Percentiles rank a stretch among this genome's conserved stretches.
Evolutionary conservation across 2,888 invertebrate genomes (phyloP).

Genomic region (Lepidochrysops patricia): DNA sequence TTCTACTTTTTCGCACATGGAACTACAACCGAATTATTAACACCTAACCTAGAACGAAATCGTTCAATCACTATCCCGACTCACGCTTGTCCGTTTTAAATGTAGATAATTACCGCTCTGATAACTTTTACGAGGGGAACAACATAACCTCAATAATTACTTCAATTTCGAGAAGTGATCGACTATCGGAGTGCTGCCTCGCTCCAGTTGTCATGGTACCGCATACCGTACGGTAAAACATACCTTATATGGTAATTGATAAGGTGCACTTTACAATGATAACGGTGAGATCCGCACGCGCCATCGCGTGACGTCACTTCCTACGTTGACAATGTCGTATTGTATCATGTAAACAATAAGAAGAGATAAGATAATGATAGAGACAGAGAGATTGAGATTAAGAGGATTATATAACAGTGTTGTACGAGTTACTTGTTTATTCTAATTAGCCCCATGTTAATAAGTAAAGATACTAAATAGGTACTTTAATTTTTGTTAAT

Average conservation of each 20-base stretch:
- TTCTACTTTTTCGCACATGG: not conserved
- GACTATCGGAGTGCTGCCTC: constrained; percentile 15
- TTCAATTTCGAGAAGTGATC: not conserved
- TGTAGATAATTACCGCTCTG: not conserved
- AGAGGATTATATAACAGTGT: too few species aligned
- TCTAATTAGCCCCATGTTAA: too few species aligned
- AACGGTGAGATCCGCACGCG: not conserved
- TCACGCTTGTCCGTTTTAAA: too few species aligned
- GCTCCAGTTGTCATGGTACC: constrained; percentile 33
- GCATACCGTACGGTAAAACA: not conserved
- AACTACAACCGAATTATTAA: not conserved
- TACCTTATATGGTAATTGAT: not conserved
- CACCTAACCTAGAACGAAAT: not conserved
- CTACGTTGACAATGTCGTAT: not conserved
- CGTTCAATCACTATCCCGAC: too few species aligned
- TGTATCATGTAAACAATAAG: not conserved
- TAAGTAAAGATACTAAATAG: too few species aligned
- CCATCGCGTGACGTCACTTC: constrained; percentile 2
- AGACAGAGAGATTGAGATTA: not conserved
- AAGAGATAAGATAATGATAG: not conserved
- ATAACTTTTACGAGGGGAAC: constrained; percentile 7
- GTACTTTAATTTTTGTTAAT: too few species aligned
- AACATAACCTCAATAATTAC: constrained; percentile 1
- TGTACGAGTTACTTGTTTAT: too few species aligned
- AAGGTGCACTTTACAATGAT: not conserved